These are phyloP conservation scores for Rhagoletis zephyria DNA, from an alignment of 1,140 invertebrate genomes.

Conservation along the genomic window DNA sequence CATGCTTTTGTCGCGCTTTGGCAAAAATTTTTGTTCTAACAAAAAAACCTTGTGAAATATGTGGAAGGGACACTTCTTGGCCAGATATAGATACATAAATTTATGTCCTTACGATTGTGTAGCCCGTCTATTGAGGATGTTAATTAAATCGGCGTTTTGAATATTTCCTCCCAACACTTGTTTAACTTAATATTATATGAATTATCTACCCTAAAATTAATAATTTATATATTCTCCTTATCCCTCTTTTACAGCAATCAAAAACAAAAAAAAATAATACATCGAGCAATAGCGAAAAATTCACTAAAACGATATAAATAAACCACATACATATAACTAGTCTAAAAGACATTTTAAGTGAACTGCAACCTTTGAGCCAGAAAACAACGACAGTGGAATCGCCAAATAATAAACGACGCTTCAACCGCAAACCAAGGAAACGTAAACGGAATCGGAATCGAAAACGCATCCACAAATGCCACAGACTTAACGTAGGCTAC, in stretches of 20 bases:
- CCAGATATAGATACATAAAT: too few species aligned
- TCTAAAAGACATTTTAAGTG: slow-evolving; percentile 49
- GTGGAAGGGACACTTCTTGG: too few species aligned
- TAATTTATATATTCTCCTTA: not conserved
- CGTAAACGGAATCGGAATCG: slow-evolving; percentile 54
- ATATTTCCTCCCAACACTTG: too few species aligned
- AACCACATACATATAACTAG: not conserved
- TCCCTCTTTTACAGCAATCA: not conserved
- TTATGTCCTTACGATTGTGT: too few species aligned
- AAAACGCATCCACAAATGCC: not conserved
- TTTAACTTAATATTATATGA: too few species aligned
- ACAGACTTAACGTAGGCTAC: not conserved
- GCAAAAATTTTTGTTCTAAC: too few species aligned
- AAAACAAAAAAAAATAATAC: slow-evolving; percentile 23
- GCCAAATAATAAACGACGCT: slow-evolving; percentile 54
- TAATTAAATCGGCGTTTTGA: too few species aligned
- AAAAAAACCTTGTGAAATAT: too few species aligned
- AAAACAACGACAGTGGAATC: slow-evolving; percentile 55
- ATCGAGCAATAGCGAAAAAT: slow-evolving; percentile 50
- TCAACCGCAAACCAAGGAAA: slow-evolving; percentile 53
- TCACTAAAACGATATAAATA: slow-evolving; percentile 27
- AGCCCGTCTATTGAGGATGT: too few species aligned
- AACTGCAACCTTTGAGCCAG: slow-evolving; percentile 49
- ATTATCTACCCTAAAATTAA: too few species aligned
- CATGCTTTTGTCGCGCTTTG: too few species aligned